These are phyloP conservation scores for Dusona sp. DNA, from an alignment of 2,888 invertebrate genomes.

Conservation along the genomic window DNA sequence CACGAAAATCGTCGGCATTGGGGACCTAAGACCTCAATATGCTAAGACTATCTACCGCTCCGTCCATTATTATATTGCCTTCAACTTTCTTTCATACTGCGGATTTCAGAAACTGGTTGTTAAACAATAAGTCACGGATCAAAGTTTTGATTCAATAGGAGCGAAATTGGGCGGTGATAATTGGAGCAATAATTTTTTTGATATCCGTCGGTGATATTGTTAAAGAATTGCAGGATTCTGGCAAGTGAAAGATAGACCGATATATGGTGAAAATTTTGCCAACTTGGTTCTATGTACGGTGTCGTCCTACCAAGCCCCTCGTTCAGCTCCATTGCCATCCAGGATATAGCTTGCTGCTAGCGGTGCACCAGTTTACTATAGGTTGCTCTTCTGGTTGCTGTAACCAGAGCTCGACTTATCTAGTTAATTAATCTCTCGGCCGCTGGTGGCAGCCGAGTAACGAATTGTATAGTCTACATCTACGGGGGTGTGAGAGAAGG, in stretches of 20 bases:
- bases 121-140: no score
- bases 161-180: no score
- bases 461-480: slow-evolving; percentile 40
- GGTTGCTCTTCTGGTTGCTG: slow-evolving; percentile 60
- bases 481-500: slow-evolving; percentile 27
- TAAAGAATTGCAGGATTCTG: not conserved
- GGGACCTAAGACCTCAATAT: no score
- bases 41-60: not conserved
- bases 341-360: slow-evolving; percentile 29
- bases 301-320: slow-evolving; percentile 17
- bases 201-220: not conserved
- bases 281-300: not conserved
- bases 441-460: slow-evolving; percentile 75
- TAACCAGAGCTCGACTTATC: slow-evolving; percentile 76
- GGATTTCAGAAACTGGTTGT: not conserved
- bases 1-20: not conserved
- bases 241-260: not conserved
- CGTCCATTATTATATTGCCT: not conserved
- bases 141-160: no score
- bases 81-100: not conserved
- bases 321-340: slow-evolving; percentile 45
- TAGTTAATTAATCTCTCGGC: slow-evolving; percentile 84
- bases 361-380: slow-evolving; percentile 44
- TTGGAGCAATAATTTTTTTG: not conserved
- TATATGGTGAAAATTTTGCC: not conserved